Base-by-base conservation (phyloP, 37 sponge, comb jelly and placozoan genomes). In the Petrosia ficiformis region DNA sequence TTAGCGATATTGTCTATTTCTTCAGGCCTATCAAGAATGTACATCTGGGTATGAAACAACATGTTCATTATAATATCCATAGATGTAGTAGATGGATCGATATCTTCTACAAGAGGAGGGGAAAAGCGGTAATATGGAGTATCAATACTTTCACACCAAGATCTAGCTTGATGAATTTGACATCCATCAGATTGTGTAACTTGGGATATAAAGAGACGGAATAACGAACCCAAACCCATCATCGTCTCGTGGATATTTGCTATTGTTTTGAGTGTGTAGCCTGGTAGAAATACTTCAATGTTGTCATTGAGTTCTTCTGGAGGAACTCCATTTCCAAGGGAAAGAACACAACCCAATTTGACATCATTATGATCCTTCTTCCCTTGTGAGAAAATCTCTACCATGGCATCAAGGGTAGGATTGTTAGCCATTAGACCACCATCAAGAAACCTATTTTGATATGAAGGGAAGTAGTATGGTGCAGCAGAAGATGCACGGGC, bases 351-450 rank as follows among this genome's bases (percentile, higher is more conserved):
- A 19, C 72, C 77, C 25, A 84, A 33, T 60, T 58, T 76, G 8
- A 48, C 54, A 25, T 70, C 44, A 2, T 68, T 75, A 36, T 67
- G n/a, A 8, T 71, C 78, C 14, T 65, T 64, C 58, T 57, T 65
- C 28, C 38, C 73, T 57, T 74, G 68, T 28, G 66, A 34, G 2
- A 83, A 67, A 59, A 89, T 79, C 67, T 89, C 89, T 34, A 80
- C 64, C 66, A 89, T 80, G 1, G 75, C 76, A 60, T 79, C 76
- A 3, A 83, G 43, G 0, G 89, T 89, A 1, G 89, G 89, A 65
- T 89, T 89, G 73, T 89, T 89, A 38, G 89, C 84, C 80, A 89
- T 89, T 11, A 83, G 56, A 3, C 89, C 89, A 1, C 89, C 89
- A 67, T 89, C 89, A 6, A 89, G 35, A 54, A 89, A 89, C n/a